Evolutionary conservation across 1,140 invertebrate genomes (phyloP).

Genomic region (Drosophila erecta): DNA sequence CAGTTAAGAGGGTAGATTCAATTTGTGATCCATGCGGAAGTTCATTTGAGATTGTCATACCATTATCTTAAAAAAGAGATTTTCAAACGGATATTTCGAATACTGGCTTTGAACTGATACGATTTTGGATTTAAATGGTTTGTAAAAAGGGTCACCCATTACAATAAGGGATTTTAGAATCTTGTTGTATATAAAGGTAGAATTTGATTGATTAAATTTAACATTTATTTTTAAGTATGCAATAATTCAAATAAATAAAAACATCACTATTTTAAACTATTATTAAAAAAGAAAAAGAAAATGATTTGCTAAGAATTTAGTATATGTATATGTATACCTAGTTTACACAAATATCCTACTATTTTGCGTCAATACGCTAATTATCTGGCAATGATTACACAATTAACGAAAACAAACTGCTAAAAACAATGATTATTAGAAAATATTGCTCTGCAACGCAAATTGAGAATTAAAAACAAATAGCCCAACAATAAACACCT

Average conservation of each 20-base stretch:
- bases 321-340: background rate
- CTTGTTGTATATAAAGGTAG: too few species aligned
- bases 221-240: too few species aligned
- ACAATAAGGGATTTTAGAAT: too few species aligned
- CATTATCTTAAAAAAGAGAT: background rate
- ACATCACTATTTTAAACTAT: background rate
- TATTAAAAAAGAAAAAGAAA: background rate
- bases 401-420: constrained; percentile 13
- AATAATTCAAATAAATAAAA: too few species aligned
- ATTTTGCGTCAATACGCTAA: constrained; percentile 41
- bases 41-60: background rate
- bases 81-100: too few species aligned
- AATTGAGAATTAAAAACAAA: constrained; percentile 12
- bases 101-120: too few species aligned
- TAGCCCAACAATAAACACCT: background rate
- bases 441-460: constrained; percentile 16
- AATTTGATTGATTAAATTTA: too few species aligned
- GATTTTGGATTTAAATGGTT: too few species aligned
- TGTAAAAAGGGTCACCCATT: too few species aligned
- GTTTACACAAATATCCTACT: constrained; percentile 10
- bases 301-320: background rate
- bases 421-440: constrained; percentile 7
- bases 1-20: constrained; percentile 24
- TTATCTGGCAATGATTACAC: constrained; percentile 29
- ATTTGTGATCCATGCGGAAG: constrained; percentile 15